These are phyloP conservation scores for Noctilio leporinus DNA, from an alignment of 2,113 vertebrate species.

Conservation along the genomic window DNA sequence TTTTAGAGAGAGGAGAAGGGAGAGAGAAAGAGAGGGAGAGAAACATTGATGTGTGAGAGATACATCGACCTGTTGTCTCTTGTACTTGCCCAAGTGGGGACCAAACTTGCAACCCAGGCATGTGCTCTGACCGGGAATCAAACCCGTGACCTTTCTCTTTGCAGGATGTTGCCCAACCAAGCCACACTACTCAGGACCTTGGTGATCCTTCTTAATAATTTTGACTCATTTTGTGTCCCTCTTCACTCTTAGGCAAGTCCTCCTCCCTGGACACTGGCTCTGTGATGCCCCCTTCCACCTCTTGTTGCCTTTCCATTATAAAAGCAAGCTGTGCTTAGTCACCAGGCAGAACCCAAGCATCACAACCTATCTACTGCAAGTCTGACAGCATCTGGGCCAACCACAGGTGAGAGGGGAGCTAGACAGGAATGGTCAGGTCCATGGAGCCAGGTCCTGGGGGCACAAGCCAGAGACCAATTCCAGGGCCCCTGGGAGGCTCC, in stretches of 20 bases:
- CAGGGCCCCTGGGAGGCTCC: not conserved
- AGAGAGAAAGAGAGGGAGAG: too few relatives aligned
- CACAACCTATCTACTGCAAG: not conserved
- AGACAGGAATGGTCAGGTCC: not conserved
- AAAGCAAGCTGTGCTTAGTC: not conserved
- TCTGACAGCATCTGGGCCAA: not conserved
- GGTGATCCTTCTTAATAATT: not conserved
- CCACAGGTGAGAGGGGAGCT: rapidly evolving
- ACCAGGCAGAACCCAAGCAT: not conserved
- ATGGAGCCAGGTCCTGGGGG: not conserved
- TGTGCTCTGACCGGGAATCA: too few relatives aligned
- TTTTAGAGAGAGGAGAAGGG: too few relatives aligned
- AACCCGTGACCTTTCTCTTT: too few relatives aligned
- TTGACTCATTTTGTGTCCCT: too few relatives aligned
- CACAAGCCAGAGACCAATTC: not conserved
- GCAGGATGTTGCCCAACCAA: too few relatives aligned
- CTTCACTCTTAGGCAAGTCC: not conserved
- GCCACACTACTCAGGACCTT: not conserved
- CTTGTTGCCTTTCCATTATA: not conserved
- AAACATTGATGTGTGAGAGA: too few relatives aligned
- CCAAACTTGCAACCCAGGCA: too few relatives aligned
- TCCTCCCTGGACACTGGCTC: not conserved
- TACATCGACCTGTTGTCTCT: too few relatives aligned
- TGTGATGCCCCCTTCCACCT: not conserved
- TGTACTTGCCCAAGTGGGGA: too few relatives aligned